phyloP scores from a whole-genome alignment of 2,888 invertebrate genomes.

The Epistrophella euchroma region DNA sequence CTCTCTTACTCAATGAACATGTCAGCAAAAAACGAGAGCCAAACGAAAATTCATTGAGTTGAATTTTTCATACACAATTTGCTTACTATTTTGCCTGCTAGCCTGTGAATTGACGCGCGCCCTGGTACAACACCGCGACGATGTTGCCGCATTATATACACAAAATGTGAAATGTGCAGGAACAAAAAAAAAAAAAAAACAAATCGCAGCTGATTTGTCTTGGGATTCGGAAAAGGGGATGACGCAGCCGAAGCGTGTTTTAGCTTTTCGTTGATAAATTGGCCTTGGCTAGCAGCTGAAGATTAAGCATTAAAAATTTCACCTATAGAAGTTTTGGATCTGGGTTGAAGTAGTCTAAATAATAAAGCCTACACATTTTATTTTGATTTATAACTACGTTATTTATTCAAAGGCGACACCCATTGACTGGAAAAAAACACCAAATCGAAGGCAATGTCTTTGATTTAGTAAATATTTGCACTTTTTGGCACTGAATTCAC shows the following conservation, averaged over 20 bases:
- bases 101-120: conserved; percentile 83
- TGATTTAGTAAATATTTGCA: not conserved
- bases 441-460: not conserved
- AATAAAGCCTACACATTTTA: not conserved
- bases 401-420: not conserved
- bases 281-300: conserved; percentile 56
- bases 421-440: not conserved
- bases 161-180: not conserved
- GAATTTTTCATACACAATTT: conserved; percentile 55
- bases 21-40: conserved; percentile 52
- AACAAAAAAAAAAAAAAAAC: conserved; percentile 4
- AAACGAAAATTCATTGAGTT: conserved; percentile 42
- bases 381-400: conserved; percentile 1
- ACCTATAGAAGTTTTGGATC: too few relatives aligned
- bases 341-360: not conserved
- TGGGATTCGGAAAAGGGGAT: conserved; percentile 22
- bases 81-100: conserved; percentile 78
- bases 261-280: conserved; percentile 1
- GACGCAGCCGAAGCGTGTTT: conserved; percentile 19
- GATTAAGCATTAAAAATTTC: not conserved
- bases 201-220: conserved; percentile 25
- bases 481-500: not conserved
- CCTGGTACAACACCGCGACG: conserved; percentile 80
- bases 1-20: conserved; percentile 39
- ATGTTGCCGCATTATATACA: conserved; percentile 75